Base-by-base conservation (phyloP, 2,113 vertebrate species). In the Heteronetta atricapilla region DNA sequence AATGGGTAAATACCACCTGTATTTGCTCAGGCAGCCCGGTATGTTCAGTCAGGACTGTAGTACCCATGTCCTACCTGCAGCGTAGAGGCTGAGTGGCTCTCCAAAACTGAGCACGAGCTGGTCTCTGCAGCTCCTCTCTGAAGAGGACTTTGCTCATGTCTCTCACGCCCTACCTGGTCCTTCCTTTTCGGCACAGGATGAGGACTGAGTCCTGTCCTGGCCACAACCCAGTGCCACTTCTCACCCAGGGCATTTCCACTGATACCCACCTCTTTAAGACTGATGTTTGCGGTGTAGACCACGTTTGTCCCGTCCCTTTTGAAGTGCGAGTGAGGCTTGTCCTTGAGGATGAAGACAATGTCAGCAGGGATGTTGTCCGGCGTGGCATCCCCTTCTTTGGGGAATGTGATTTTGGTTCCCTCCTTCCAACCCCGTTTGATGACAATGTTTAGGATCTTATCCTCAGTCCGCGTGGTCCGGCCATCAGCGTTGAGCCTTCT, bases 361-460 rank as follows among this genome's bases (percentile, higher is more conserved):
- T 99, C 99, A 0, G 99, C 99, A 19, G 99, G 99, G 98, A 99
- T 99, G 97, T 99, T 99, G 97, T 99, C 99, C 0, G 99, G 99
- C 7, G 99, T 99, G 96, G 99, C 99, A 3, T 99, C 99, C 1
- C 99, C 99, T 94, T 99, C 99, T 92, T 99, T 99, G 77, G 99
- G 99, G 95, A 99, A 99, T 60, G 99, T 99, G 98, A 99, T 99
- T 98, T 99, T 99, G 97, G 99, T 99, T 88, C 99, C 99, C 93
- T 99, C 99, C 93, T 99, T 99, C 99, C 99, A 99, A 50, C 99
- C 99, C 40, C 98, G 98, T 95, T 99, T 99, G 97, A 99, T 99
- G 93, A 99, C 98, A 50, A 99, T 99, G 93, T 99, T 99, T 59
- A 99, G 98, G 97, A 99, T 99, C 98, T 99, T 99, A 97, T 99